Base-by-base conservation (phyloP, 2,797 vertebrate species). In the Erethizon dorsatum region DNA sequence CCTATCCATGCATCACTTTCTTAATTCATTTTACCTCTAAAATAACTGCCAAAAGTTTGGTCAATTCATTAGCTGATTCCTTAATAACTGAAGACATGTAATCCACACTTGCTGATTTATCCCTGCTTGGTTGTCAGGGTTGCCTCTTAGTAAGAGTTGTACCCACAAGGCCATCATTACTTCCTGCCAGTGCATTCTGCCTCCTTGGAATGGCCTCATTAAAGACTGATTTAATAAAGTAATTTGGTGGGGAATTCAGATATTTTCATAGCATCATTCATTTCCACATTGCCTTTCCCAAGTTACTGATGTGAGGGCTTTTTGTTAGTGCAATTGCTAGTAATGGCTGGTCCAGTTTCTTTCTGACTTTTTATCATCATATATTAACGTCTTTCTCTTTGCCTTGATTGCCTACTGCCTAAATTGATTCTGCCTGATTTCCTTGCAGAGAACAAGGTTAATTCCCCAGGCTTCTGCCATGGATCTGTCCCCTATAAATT, bases 151-250 rank as follows among this genome's bases (percentile, higher is more conserved):
- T 65, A 47, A 93, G 85, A 86, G 45, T 14, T 87, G 86, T 91
- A 31, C 69, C 71, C 63, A 22, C 33, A 18, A 0, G 2, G 47
- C 54, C 78, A 33, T 75, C 94, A 33, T 87, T 41, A 12, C 86
- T 87, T 80, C 61, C 69, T 61, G 83, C 84, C 63, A 5, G 69
- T 37, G 37, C 88, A 4, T 45, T 91, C 92, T 12, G 41, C 88
- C 80, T 92, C 80, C 88, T 57, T 50, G 54, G 63, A 24, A 18
- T 1, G 52, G 93, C 47, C 96, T 96, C 91, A 67, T 95, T 97
- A 85, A 96, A 75, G n/a, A 65, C 80, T 83, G 95, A 91, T 78
- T 96, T 89, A 95, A 96, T 92, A 57, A 92, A 97, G 94, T 67
- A 33, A 65, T 92, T 95, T 82, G 69, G 73, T 84, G 80, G 73